Percentiles rank a stretch among this genome's conserved stretches.
Evolutionary conservation across 2,797 vertebrate genomes (phyloP).

Genomic region (Phaenicophaeus curvirostris): DNA sequence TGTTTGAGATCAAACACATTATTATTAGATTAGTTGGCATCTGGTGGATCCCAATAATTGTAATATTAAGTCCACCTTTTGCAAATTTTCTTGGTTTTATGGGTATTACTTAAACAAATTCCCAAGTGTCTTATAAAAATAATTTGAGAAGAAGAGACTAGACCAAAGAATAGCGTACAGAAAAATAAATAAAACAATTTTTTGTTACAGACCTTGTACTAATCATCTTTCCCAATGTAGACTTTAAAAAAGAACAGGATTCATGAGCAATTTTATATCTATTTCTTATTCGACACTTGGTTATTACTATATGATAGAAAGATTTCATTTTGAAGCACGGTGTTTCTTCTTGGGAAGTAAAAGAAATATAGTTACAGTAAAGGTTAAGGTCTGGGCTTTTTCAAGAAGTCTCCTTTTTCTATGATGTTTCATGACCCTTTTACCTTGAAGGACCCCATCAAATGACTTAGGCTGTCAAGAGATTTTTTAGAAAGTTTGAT

Average conservation of each 20-base stretch:
- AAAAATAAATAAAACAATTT: neutral
- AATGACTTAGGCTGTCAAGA: conserved; percentile 29
- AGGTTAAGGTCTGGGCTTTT: conserved; percentile 10
- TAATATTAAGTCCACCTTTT: neutral
- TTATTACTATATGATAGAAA: conserved; percentile 3
- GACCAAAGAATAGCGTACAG: neutral
- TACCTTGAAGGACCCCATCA: conserved; percentile 24
- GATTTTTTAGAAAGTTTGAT: neutral
- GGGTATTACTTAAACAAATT: neutral
- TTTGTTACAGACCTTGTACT: neutral
- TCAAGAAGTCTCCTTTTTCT: conserved; percentile 12
- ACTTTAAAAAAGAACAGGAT: neutral
- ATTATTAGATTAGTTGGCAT: neutral
- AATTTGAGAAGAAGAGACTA: neutral
- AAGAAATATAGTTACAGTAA: conserved; percentile 1
- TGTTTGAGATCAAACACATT: neutral
- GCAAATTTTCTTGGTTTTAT: neutral
- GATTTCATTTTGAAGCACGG: neutral
- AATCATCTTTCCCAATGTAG: neutral
- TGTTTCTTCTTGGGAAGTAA: conserved; percentile 13
- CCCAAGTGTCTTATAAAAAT: neutral
- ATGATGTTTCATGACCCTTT: conserved; percentile 21
- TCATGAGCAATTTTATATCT: neutral
- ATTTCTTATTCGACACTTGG: neutral
- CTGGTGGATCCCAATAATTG: neutral